A percentile compares a stretch with the other conserved stretches of the same genome.
phyloP scores from a whole-genome alignment of 2,797 vertebrate genomes.

The Streptopelia turtur region DNA sequence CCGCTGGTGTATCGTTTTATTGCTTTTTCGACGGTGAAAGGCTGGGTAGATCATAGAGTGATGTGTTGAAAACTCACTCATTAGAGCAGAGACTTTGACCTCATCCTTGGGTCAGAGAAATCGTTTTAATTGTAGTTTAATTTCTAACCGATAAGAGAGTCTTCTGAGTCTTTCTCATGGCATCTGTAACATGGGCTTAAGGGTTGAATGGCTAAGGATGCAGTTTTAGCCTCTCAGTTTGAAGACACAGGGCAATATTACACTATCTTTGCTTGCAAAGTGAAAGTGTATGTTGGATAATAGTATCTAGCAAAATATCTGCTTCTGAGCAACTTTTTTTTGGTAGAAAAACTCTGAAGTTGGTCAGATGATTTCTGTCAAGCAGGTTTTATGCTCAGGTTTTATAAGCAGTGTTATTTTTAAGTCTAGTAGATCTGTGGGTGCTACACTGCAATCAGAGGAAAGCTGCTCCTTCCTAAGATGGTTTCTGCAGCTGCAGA shows the following conservation, averaged over 20 bases:
- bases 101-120: not conserved
- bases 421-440: constrained; percentile 11
- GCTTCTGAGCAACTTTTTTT: not conserved
- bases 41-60: not conserved
- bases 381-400: not conserved
- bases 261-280: not conserved
- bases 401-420: constrained; percentile 27
- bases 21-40: not conserved
- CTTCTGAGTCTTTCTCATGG: accelerated
- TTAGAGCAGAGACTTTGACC: not conserved
- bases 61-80: not conserved
- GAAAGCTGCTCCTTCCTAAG: constrained; percentile 15
- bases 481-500: not conserved
- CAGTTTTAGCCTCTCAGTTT: not conserved
- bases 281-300: not conserved
- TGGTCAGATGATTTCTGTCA: not conserved
- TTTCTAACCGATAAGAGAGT: not conserved
- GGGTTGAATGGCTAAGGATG: not conserved
- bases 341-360: not conserved
- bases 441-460: not conserved
- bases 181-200: not conserved
- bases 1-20: not conserved
- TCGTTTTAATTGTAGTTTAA: not conserved
- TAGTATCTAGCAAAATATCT: not conserved
- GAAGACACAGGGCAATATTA: not conserved